Conservation (phyloP, 2,888 invertebrate species). For the Sisyra nigra region DNA sequence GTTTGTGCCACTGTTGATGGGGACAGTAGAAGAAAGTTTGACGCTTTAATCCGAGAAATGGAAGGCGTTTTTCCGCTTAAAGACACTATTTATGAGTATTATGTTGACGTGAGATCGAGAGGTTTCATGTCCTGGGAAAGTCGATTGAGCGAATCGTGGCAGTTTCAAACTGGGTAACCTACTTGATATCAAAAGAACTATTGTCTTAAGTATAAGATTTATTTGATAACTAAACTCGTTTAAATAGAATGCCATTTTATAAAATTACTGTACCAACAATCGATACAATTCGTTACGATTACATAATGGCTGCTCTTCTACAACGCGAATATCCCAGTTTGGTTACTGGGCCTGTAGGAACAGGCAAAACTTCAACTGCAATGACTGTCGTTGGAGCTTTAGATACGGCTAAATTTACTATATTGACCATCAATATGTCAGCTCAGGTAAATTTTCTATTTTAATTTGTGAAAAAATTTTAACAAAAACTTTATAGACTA, state of each 20-base stretch:
- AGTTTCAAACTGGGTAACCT: constrained; percentile 43
- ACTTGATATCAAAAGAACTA: background rate
- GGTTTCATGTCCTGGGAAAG: constrained; percentile 68
- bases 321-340: constrained; percentile 51
- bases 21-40: constrained; percentile 58
- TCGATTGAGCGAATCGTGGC: constrained; percentile 57
- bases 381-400: constrained; percentile 45
- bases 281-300: constrained; percentile 73
- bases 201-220: no score
- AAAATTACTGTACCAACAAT: constrained; percentile 75
- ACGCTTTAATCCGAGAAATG: constrained; percentile 61
- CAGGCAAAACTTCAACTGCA: constrained; percentile 70
- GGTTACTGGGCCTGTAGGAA: constrained; percentile 73
- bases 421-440: constrained; percentile 72
- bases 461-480: no score
- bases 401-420: constrained; percentile 37
- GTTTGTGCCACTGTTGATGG: constrained; percentile 68
- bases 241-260: constrained; percentile 55
- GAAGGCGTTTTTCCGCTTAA: constrained; percentile 70
- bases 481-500: constrained; percentile 37
- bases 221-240: constrained; percentile 6
- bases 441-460: constrained; percentile 39
- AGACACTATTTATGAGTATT: constrained; percentile 82
- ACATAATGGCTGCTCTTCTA: constrained; percentile 49
- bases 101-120: constrained; percentile 56